Conservation (phyloP, 1,140 invertebrate genomes). For the Steinernema khuongi region DNA sequence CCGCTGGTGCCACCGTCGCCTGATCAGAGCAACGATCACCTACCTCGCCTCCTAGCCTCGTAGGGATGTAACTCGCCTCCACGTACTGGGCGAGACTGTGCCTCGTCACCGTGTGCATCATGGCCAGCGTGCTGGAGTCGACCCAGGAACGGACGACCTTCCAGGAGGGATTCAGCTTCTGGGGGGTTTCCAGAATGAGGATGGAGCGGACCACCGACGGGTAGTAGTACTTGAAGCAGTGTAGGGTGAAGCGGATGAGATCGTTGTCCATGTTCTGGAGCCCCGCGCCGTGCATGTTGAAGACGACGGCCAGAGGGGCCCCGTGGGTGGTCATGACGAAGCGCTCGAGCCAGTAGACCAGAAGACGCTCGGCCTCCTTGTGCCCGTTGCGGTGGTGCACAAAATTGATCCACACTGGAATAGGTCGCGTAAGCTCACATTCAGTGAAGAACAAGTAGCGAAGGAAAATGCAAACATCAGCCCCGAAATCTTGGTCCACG, state of each 20-base stretch:
- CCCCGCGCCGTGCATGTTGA: slow-evolving; percentile 6
- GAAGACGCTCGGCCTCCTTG: slow-evolving; percentile 28
- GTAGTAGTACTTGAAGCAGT: slow-evolving; percentile 2
- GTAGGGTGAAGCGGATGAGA: neutral
- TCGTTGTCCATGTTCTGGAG: slow-evolving; percentile 8
- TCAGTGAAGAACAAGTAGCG: neutral
- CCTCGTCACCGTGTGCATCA: neutral
- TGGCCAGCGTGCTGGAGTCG: neutral
- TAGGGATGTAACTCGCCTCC: neutral
- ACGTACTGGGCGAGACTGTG: slow-evolving; percentile 1
- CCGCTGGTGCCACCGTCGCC: neutral
- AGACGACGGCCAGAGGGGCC: neutral
- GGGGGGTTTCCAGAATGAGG: slow-evolving; percentile 1
- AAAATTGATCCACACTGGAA: slow-evolving; percentile 38
- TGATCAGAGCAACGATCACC: neutral
- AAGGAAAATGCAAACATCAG: too few relatives aligned
- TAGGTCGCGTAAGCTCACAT: slow-evolving; percentile 7
- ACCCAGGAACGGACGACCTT: slow-evolving; percentile 1
- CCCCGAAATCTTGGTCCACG: too few relatives aligned
- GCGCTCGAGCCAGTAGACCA: slow-evolving; percentile 37
- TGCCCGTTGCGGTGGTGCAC: slow-evolving; percentile 25
- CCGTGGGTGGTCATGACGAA: slow-evolving; percentile 31
- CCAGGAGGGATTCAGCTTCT: slow-evolving; percentile 6
- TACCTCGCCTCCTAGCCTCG: neutral
- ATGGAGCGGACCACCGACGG: neutral